These are phyloP conservation scores for Percopsis omiscomaycus DNA, from an alignment of 2,797 vertebrate species.

Conservation along the genomic window DNA sequence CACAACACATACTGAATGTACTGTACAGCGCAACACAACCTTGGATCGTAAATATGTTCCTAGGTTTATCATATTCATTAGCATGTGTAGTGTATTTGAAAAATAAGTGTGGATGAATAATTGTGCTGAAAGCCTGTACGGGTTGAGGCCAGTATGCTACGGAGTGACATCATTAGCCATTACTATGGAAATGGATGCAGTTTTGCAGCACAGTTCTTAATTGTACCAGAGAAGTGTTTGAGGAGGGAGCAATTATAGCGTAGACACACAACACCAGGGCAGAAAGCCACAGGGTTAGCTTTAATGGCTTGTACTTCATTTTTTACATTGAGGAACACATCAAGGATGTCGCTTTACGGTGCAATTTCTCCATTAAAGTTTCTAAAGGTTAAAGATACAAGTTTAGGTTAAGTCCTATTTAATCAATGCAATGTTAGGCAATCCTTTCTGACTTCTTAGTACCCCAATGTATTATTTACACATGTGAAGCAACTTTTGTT, in stretches of 20 bases:
- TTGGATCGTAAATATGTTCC: too few relatives aligned
- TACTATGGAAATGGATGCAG: conserved; percentile 55
- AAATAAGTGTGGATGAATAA: background rate
- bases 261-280: conserved; percentile 41
- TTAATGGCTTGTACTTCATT: conserved; percentile 28
- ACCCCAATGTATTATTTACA: conserved; percentile 6
- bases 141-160: conserved; percentile 4
- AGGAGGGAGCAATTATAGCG: conserved; percentile 43
- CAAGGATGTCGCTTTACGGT: conserved; percentile 7
- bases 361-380: background rate
- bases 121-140: conserved; percentile 1
- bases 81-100: background rate
- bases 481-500: background rate
- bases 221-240: conserved; percentile 52
- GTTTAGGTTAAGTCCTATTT: conserved; percentile 25
- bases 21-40: too few relatives aligned
- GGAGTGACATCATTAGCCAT: conserved; percentile 53
- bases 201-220: conserved; percentile 53
- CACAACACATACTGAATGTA: too few relatives aligned
- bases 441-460: conserved; percentile 1
- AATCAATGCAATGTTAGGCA: too few relatives aligned
- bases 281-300: conserved; percentile 10
- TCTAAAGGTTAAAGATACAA: conserved; percentile 23
- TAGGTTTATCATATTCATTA: too few relatives aligned
- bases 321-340: conserved; percentile 14